A percentile compares a stretch with the other conserved stretches of the same genome.
These are phyloP conservation scores for Masticophis lateralis DNA, from an alignment of 2,797 vertebrate genomes.

Conservation along the genomic window DNA sequence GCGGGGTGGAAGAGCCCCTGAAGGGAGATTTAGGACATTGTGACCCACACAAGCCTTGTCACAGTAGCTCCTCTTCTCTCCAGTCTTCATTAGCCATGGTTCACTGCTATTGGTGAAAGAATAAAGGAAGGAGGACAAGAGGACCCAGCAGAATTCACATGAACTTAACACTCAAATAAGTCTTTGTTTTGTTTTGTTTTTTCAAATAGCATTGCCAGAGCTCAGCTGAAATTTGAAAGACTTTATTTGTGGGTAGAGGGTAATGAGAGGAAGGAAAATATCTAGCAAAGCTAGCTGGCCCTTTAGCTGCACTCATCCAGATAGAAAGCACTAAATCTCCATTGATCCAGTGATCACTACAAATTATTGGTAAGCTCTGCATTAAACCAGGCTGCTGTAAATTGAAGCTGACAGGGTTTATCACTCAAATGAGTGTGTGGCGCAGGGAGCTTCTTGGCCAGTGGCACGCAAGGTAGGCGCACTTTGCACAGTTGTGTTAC, in stretches of 20 bases:
- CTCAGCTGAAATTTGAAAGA: slow-evolving; percentile 40
- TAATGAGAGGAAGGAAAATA: background rate
- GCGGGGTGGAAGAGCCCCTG: background rate
- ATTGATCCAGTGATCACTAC: slow-evolving; percentile 63
- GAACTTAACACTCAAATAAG: slow-evolving; percentile 5
- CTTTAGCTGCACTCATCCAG: slow-evolving; percentile 55
- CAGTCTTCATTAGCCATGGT: slow-evolving; percentile 16
- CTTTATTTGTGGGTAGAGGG: background rate
- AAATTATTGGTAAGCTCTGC: slow-evolving; percentile 62
- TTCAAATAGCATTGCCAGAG: slow-evolving; percentile 27
- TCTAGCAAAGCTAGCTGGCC: slow-evolving; percentile 27
- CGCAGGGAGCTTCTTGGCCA: slow-evolving; percentile 36
- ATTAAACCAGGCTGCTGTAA: slow-evolving; percentile 43
- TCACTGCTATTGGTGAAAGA: background rate
- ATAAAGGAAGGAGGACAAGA: slow-evolving; percentile 27
- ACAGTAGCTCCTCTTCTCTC: background rate
- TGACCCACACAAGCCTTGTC: background rate
- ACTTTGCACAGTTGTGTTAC: background rate
- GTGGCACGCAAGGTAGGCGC: slow-evolving; percentile 25
- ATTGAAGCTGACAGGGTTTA: slow-evolving; percentile 56
- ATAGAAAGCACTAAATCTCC: slow-evolving; percentile 47
- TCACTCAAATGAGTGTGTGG: slow-evolving; percentile 52
- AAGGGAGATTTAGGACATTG: slow-evolving; percentile 21
- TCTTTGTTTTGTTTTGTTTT: slow-evolving; percentile 32
- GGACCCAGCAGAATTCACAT: background rate